Base-by-base conservation (phyloP, 2,113 vertebrate species). In the Otus sunia region DNA sequence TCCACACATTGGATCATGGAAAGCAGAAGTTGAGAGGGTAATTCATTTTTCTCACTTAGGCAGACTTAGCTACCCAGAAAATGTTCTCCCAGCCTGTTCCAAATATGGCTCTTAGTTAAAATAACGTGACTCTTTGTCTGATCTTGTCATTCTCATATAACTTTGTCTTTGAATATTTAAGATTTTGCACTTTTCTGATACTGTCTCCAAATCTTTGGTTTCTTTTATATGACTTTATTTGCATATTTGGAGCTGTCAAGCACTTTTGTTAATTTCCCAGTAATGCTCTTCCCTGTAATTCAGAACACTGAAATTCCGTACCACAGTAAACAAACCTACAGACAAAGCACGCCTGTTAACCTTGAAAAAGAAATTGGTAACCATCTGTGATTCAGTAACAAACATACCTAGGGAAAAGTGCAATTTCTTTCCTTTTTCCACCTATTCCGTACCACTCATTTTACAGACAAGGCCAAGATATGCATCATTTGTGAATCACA, bases 71-170 rank as follows among this genome's bases (percentile, higher is more conserved):
- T 94, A 41, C 55, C 60, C 84, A 82, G 89, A 92, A 90, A 91
- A 66, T 5, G 6, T 95, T 88, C 93, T 96, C 93, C 76, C 20
- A 74, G 87, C 87, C 84, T 88, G 58, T 79, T 92, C 92, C 88
- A 95, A 95, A 87, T 86, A 80, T 14, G 56, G 52, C 37, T 91
- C 63, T 90, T 79, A 25, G 77, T 73, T 95, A 95, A 92, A 95
- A 73, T 90, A 82, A 87, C 66, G 56, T 73, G 81, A 63, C 52
- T 89, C 43, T 83, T 27, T 84, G 83, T 89, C 95, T 93, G 91
- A 93, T 91, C 53, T 6, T 77, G 74, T 95, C 92, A 86, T 74
- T 92, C 78, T 83, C 91, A 83, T 32, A 86, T 14, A 74, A 74
- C 37, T 85, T 45, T 47, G 55, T 81, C 81, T 88, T 43, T 25